Percentiles rank a stretch among this genome's conserved stretches.
Conservation (phyloP, 2,113 vertebrate genomes). For the Falcunculus frontatus region DNA sequence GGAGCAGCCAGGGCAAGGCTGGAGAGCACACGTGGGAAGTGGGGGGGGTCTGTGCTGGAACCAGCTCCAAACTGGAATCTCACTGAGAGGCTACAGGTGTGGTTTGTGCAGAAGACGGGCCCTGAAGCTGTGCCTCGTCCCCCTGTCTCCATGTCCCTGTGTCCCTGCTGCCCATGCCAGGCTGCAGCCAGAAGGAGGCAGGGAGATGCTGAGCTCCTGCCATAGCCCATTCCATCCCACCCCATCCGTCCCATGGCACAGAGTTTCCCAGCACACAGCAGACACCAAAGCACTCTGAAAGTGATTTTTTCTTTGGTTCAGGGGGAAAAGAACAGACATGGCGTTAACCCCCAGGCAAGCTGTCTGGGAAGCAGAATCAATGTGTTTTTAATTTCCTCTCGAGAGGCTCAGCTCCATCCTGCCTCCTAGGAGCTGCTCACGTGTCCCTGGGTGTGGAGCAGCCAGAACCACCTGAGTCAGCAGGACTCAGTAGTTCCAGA, state of each 20-base stretch:
- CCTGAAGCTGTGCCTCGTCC: rapidly evolving
- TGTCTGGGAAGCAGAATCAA: background rate
- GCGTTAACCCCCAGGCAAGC: background rate
- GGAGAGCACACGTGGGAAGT: rapidly evolving
- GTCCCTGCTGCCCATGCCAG: background rate
- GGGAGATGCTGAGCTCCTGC: background rate
- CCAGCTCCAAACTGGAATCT: background rate
- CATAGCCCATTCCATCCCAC: background rate
- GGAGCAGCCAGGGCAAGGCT: background rate
- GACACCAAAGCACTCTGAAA: background rate
- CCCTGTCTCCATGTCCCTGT: rapidly evolving
- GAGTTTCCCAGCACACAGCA: background rate
- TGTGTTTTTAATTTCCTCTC: background rate
- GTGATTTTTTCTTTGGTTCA: background rate
- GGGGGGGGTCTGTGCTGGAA: background rate
- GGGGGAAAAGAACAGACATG: background rate
- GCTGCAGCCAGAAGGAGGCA: background rate
- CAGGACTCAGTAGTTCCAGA: background rate
- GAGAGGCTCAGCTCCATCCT: background rate
- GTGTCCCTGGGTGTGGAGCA: rapidly evolving
- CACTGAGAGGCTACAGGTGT: rapidly evolving
- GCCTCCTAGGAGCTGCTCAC: background rate
- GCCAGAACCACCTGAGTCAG: background rate
- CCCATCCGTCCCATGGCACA: rapidly evolving
- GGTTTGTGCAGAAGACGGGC: background rate